Conservation (phyloP, 2,888 invertebrate species). For the Stenodema calcarata region DNA sequence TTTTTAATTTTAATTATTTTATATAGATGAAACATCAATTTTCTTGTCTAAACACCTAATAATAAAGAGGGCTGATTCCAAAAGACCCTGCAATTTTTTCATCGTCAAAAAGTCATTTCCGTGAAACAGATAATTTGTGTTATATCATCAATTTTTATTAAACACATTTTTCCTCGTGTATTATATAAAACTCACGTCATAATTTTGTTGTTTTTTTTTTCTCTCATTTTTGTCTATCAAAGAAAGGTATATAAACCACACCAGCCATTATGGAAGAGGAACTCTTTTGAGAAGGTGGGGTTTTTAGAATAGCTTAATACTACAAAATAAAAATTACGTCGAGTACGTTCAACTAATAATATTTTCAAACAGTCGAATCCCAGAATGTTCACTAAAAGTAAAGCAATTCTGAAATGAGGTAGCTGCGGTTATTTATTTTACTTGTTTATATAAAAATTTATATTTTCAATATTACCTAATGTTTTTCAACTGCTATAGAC, state of each 20-base stretch:
- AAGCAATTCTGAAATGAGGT: slow-evolving; percentile 46
- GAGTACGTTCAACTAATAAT: slow-evolving; percentile 14
- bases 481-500: too few relatives aligned
- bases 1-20: slow-evolving; percentile 35
- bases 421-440: slow-evolving; percentile 47
- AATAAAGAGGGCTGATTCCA: slow-evolving; percentile 37
- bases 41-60: slow-evolving; percentile 32
- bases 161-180: background rate
- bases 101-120: slow-evolving; percentile 42
- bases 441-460: background rate
- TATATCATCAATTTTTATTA: slow-evolving; percentile 2
- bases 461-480: background rate
- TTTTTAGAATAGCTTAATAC: background rate
- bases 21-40: slow-evolving; percentile 44
- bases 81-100: slow-evolving; percentile 48
- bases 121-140: slow-evolving; percentile 19
- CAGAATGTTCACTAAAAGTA: background rate
- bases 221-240: background rate
- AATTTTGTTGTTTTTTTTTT: background rate
- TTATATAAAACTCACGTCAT: background rate
- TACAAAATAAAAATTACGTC: background rate
- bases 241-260: background rate
- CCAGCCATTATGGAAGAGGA: slow-evolving; percentile 52
- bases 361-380: slow-evolving; percentile 25
- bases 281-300: slow-evolving; percentile 39